A percentile compares a stretch with the other conserved stretches of the same genome.
phyloP scores from a whole-genome alignment of 2,888 invertebrate species.

The Netelia fuscicornis region DNA sequence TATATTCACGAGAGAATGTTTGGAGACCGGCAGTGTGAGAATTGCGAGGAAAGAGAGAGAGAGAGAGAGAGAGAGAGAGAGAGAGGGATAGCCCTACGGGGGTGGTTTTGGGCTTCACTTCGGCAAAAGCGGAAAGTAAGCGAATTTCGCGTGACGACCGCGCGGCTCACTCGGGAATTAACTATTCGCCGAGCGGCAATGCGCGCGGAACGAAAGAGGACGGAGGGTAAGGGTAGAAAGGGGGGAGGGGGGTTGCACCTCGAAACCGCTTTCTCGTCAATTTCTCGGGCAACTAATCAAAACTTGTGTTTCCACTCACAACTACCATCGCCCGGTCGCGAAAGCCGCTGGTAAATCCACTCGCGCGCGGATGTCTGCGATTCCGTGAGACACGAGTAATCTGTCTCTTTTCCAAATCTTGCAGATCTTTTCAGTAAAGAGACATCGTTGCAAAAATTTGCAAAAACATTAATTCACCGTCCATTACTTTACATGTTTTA shows the following conservation, averaged over 20 bases:
- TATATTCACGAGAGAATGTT: slow-evolving; percentile 48
- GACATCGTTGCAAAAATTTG: slow-evolving; percentile 17
- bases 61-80: slow-evolving; percentile 23
- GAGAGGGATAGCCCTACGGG: slow-evolving; percentile 44
- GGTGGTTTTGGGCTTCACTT: slow-evolving; percentile 57
- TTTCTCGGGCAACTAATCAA: slow-evolving; percentile 78
- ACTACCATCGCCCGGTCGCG: slow-evolving; percentile 14
- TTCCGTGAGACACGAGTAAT: slow-evolving; percentile 58
- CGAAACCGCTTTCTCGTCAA: slow-evolving; percentile 74
- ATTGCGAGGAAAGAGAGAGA: slow-evolving; percentile 37
- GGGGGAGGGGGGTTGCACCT: slow-evolving; percentile 21
- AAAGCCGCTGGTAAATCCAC: slow-evolving; percentile 38
- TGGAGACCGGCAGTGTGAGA: slow-evolving; percentile 51
- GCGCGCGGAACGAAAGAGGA: not conserved
- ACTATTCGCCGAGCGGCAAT: slow-evolving; percentile 60
- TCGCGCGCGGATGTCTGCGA: slow-evolving; percentile 45
- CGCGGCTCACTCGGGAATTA: slow-evolving; percentile 75
- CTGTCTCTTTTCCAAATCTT: slow-evolving; percentile 54
- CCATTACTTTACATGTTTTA: too few relatives aligned
- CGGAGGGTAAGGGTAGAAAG: too few relatives aligned
- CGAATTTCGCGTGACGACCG: slow-evolving; percentile 71
- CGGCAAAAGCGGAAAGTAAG: slow-evolving; percentile 72
- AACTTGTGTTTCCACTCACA: slow-evolving; percentile 75
- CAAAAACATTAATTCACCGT: too few relatives aligned
- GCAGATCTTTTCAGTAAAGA: slow-evolving; percentile 9